phyloP scores from a whole-genome alignment of 2,113 vertebrate genomes.

The Oplegnathus fasciatus region DNA sequence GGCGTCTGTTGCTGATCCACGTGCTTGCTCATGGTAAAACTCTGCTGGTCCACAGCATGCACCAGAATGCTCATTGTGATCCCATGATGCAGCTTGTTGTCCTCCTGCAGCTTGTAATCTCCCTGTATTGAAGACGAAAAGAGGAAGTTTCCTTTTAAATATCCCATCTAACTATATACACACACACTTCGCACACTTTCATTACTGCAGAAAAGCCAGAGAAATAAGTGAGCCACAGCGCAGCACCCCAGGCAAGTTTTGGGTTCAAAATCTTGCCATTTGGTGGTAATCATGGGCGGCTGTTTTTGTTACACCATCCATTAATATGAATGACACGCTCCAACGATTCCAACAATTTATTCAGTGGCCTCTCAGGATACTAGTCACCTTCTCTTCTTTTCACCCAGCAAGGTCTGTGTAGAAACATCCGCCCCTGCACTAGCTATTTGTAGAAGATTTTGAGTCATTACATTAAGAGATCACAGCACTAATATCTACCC shows the following conservation, averaged over 20 bases:
- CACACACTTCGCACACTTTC: neutral
- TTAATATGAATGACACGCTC: neutral
- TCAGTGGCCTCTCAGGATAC: neutral
- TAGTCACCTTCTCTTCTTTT: neutral
- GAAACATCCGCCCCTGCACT: too few relatives aligned
- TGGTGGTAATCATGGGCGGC: too few relatives aligned
- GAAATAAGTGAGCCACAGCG: neutral
- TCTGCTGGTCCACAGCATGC: neutral
- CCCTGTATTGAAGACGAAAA: slow-evolving; percentile 19
- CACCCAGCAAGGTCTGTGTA: neutral
- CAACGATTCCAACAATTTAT: neutral
- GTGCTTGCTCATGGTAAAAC: neutral
- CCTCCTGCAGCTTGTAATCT: neutral
- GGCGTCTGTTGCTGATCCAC: neutral
- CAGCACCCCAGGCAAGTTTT: neutral
- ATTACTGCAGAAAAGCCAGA: neutral
- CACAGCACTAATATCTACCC: neutral
- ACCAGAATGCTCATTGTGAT: neutral
- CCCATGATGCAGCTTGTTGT: neutral
- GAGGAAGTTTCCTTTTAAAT: neutral
- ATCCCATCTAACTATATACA: neutral
- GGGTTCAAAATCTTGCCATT: neutral
- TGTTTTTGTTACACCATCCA: too few relatives aligned
- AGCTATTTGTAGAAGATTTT: too few relatives aligned
- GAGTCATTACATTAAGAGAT: too few relatives aligned